Conservation (phyloP, 30 jellyfish, hydroid and myxozoan species). For the Calvadosia cruxmelitensis region DNA sequence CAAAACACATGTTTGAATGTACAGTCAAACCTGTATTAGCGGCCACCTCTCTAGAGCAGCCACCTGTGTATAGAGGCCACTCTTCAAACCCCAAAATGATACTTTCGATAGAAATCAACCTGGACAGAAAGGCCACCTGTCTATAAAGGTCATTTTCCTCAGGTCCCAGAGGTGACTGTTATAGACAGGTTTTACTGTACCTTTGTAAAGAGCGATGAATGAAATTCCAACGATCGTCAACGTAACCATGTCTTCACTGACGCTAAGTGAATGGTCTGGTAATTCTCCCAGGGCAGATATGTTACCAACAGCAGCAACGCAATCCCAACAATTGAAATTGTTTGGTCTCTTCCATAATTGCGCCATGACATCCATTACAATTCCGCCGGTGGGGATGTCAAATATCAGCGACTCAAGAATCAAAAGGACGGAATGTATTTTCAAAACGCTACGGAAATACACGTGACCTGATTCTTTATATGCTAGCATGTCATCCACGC, state of each 20-base stretch:
- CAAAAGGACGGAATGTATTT: constrained; percentile 49
- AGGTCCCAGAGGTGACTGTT: too few species aligned
- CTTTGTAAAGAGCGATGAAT: constrained; percentile 77
- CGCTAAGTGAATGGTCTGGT: constrained; percentile 38
- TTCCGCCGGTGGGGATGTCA: constrained; percentile 80
- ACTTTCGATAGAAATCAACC: too few species aligned
- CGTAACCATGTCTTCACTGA: constrained; percentile 31
- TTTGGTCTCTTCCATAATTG: constrained; percentile 72
- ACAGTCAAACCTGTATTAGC: too few species aligned
- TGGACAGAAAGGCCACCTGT: too few species aligned
- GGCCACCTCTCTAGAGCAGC: too few species aligned
- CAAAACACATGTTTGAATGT: too few species aligned
- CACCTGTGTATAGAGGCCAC: too few species aligned
- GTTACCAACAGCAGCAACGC: constrained; percentile 28
- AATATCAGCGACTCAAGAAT: constrained; percentile 58
- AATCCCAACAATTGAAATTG: constrained; percentile 56
- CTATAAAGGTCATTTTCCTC: too few species aligned
- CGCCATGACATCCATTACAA: constrained; percentile 77
- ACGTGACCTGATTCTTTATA: constrained; percentile 49
- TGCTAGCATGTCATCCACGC: constrained; percentile 53
- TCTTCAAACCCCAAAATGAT: too few species aligned
- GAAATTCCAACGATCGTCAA: constrained; percentile 73
- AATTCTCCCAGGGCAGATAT: constrained; percentile 10
- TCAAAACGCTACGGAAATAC: constrained; percentile 49
- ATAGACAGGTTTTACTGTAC: constrained; percentile 18